Evolutionary conservation across 2,888 invertebrate species (phyloP), one percentile per base, ranked within the genome.

Genomic region (Autographa gamma): DNA sequence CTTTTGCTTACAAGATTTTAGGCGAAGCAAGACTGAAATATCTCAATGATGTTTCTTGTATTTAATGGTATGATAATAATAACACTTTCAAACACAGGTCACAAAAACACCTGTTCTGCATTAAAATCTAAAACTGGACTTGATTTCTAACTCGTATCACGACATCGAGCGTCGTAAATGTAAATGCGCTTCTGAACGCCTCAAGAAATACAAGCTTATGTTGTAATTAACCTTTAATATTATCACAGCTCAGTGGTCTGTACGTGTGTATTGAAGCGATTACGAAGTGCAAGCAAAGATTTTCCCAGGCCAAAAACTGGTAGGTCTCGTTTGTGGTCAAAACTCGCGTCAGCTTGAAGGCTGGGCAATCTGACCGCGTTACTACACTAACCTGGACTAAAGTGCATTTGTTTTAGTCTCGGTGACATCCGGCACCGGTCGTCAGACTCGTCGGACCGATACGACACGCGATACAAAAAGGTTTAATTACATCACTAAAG

Each of bases 381-480:
- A 78, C 72, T 71, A 78, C 72, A 63, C 48, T 72, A 74, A 73
- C 72, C 67, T 81, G n/a, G n/a, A 14, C 14, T 43, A 43, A 5
- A 43, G 43, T 43, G 74, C 54, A 71, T 75, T 76, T 76, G 77
- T 74, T 80, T 76, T 71, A 80, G 48, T 38, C 60, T 52, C 71
- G 73, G 83, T 83, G 81, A 82, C 62, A 79, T 69, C 79, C 78
- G 77, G 80, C 56, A 43, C 38, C 38, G 69, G 73, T 71, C 41
- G 73, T 54, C 63, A 61, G 66, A 69, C 71, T 73, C 56, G 66
- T 69, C 61, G 62, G 56, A 58, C 62, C 66, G 68, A 70, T 58
- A 34, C 34, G 60, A 63, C 66, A 69, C 38, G 69, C 63, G 71
- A 73, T 66, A 79, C 60, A 71, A 74, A 71, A 61, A 71, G 71